These are phyloP conservation scores for Eupithecia subumbrata DNA, from an alignment of 2,888 invertebrate species.

Conservation along the genomic window DNA sequence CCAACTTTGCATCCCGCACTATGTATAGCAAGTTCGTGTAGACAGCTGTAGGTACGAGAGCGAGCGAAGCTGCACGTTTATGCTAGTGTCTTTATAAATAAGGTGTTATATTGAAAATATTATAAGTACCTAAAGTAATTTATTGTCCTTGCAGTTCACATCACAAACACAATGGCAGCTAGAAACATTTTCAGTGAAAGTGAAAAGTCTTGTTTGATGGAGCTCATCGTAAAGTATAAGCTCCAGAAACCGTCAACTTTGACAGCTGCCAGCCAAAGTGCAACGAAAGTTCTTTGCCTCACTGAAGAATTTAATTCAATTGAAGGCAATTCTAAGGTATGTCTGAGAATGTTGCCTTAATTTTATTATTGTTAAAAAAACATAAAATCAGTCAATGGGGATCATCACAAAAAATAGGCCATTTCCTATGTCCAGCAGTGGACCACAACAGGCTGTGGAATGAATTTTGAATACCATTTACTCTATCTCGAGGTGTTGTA, in stretches of 20 bases:
- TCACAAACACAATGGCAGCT: neutral
- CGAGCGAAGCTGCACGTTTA: no score
- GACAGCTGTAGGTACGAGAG: no score
- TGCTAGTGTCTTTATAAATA: no score
- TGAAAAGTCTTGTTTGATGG: neutral
- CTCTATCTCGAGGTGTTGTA: neutral
- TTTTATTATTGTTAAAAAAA: neutral
- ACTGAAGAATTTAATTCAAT: neutral
- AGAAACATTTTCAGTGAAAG: neutral
- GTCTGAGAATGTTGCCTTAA: neutral
- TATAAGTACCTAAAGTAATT: neutral
- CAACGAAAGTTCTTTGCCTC: neutral
- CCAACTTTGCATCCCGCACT: no score
- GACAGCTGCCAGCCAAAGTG: neutral
- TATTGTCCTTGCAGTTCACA: neutral
- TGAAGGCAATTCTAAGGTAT: constrained; percentile 4
- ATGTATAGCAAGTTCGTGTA: no score
- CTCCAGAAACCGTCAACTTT: neutral
- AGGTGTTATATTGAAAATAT: neutral
- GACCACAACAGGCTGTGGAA: neutral
- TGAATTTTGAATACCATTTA: neutral
- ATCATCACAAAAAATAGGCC: neutral
- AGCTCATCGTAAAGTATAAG: neutral
- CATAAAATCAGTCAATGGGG: neutral
- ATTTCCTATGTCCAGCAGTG: neutral